Conservation (phyloP, 2,888 invertebrate genomes). For the Gymnosoma rotundatum region DNA sequence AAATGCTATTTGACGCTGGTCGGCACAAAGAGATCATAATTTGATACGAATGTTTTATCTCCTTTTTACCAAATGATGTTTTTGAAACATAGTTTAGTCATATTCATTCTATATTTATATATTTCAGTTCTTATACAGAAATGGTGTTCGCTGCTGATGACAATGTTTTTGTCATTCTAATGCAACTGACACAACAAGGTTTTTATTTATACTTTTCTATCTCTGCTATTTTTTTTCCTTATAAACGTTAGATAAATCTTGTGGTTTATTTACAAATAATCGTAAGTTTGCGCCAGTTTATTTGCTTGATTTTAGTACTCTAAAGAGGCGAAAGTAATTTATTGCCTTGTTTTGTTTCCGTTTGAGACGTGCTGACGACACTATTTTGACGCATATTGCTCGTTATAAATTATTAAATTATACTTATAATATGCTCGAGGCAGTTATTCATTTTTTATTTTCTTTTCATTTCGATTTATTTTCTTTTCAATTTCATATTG, state of each 20-base stretch:
- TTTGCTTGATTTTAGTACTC: not conserved
- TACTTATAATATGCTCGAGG: constrained; percentile 61
- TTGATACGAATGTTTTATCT: not conserved
- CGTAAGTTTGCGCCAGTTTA: not conserved
- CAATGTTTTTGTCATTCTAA: not conserved
- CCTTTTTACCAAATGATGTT: not conserved
- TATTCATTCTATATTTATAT: not conserved
- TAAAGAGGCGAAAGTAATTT: constrained; percentile 52
- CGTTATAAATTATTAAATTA: constrained; percentile 68
- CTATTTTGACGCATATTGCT: constrained; percentile 66
- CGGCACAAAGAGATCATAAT: not conserved
- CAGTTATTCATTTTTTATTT: constrained; percentile 34
- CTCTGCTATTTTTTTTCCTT: not conserved
- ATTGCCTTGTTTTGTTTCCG: constrained; percentile 68
- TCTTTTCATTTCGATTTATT: constrained; percentile 17
- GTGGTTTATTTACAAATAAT: constrained; percentile 45
- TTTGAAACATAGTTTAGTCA: no score
- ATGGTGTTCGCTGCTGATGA: not conserved
- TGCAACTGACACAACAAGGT: not conserved
- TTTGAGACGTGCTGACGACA: constrained; percentile 65
- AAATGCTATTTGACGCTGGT: not conserved
- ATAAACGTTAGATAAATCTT: constrained; percentile 18
- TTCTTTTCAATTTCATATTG: constrained; percentile 23
- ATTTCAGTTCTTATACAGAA: not conserved
- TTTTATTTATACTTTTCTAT: not conserved